Conservation (phyloP, 2,888 invertebrate genomes). For the Beris chalybata region DNA sequence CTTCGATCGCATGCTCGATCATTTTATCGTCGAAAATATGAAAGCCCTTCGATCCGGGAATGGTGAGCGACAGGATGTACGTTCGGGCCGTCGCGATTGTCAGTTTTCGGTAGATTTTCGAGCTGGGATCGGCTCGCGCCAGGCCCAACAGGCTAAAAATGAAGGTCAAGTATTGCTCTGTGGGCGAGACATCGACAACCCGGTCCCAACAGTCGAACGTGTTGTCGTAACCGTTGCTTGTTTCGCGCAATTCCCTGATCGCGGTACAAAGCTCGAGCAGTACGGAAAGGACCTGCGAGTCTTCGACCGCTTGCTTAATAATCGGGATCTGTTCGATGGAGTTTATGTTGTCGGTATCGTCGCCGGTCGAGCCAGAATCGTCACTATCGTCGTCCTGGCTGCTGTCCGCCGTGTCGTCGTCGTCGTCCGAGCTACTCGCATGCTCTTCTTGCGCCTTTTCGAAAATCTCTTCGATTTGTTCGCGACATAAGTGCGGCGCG, state of each 20-base stretch:
- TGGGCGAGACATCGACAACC: slow-evolving; percentile 46
- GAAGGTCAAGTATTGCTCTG: slow-evolving; percentile 48
- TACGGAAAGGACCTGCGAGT: slow-evolving; percentile 42
- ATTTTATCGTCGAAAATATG: slow-evolving; percentile 53
- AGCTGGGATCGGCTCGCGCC: slow-evolving; percentile 43
- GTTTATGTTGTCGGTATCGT: slow-evolving; percentile 2
- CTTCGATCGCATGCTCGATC: slow-evolving; percentile 49
- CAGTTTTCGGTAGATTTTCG: slow-evolving; percentile 45
- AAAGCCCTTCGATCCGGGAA: slow-evolving; percentile 53
- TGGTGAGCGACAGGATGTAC: slow-evolving; percentile 51
- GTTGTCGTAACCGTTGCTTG: slow-evolving; percentile 46
- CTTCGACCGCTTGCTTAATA: slow-evolving; percentile 42
- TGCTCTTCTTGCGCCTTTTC: slow-evolving; percentile 34
- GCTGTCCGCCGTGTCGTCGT: slow-evolving; percentile 17
- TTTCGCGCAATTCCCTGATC: slow-evolving; percentile 48
- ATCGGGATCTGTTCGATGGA: slow-evolving; percentile 41
- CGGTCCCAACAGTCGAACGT: slow-evolving; percentile 52
- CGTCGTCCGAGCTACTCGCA: background rate
- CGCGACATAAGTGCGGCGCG: slow-evolving; percentile 45
- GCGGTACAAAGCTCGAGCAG: slow-evolving; percentile 48
- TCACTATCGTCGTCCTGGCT: slow-evolving; percentile 23
- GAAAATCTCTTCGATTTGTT: slow-evolving; percentile 46
- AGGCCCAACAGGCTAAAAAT: slow-evolving; percentile 49
- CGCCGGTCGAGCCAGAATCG: too few relatives aligned
- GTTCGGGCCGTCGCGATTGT: slow-evolving; percentile 48